Evolutionary conservation across 1,140 invertebrate species (phyloP).

Genomic region (Drosophila arizonae): DNA sequence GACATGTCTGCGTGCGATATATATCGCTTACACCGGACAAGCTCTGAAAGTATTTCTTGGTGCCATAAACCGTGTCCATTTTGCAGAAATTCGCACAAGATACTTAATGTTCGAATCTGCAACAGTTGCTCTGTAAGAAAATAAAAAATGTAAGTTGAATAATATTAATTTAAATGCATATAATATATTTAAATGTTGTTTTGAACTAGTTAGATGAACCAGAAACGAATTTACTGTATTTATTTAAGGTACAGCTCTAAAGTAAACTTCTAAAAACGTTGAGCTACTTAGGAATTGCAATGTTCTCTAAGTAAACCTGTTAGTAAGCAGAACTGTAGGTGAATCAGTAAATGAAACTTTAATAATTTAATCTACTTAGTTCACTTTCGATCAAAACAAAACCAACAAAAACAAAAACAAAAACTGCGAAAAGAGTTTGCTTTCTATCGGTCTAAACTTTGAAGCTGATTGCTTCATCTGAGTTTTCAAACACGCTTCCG

Average conservation of each 20-base stretch:
- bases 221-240: background rate
- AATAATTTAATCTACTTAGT: conserved; percentile 1
- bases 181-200: background rate
- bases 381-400: conserved; percentile 58
- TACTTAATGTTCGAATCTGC: background rate
- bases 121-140: conserved; percentile 40
- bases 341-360: background rate
- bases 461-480: conserved; percentile 36
- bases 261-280: too few species aligned
- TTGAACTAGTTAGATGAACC: background rate
- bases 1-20: conserved; percentile 76
- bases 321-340: background rate
- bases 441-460: conserved; percentile 46
- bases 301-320: too few species aligned
- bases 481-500: conserved; percentile 39
- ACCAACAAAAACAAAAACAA: too few species aligned
- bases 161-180: background rate
- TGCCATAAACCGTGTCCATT: conserved; percentile 81
- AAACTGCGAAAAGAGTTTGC: conserved; percentile 32
- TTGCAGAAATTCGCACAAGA: conserved; percentile 2
- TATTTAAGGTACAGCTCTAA: too few species aligned
- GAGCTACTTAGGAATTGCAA: too few species aligned
- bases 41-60: conserved; percentile 81
- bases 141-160: background rate
- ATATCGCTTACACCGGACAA: conserved; percentile 80